Evolutionary conservation across 2,888 invertebrate species (phyloP).

Genomic region (Meloe dianella): DNA sequence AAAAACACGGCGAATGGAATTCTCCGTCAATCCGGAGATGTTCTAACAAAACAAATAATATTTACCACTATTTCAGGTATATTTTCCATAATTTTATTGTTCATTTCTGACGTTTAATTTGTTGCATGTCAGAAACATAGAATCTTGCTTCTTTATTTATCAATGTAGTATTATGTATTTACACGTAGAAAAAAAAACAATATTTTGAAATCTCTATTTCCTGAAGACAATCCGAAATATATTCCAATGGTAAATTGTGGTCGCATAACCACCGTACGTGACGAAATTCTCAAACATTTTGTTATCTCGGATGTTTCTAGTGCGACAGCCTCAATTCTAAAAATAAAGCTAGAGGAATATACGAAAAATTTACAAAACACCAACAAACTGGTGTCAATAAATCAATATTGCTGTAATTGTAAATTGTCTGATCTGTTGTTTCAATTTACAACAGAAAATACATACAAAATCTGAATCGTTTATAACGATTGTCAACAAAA

Average conservation of each 20-base stretch:
- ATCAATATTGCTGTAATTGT: neutral
- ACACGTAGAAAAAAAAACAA: too few relatives aligned
- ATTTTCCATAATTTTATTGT: neutral
- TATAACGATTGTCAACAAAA: neutral
- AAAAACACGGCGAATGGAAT: neutral
- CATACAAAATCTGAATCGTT: neutral
- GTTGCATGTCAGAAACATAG: slow-evolving; percentile 29
- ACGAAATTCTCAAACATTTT: slow-evolving; percentile 33
- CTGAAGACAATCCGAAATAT: slow-evolving; percentile 17
- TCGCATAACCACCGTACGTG: slow-evolving; percentile 38
- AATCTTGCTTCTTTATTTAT: too few relatives aligned
- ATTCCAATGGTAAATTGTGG: slow-evolving; percentile 35
- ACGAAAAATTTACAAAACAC: neutral
- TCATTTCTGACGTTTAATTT: slow-evolving; percentile 24
- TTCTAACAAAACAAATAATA: neutral
- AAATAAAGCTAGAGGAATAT: neutral
- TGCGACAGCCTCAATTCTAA: neutral
- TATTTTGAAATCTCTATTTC: neutral
- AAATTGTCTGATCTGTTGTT: neutral
- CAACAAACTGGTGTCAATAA: neutral
- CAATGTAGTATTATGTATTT: neutral
- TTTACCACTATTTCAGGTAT: neutral
- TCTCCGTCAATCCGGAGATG: neutral
- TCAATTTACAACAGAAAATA: too few relatives aligned
- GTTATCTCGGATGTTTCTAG: neutral